These are phyloP conservation scores for Maniola jurtina DNA, from an alignment of 1,140 invertebrate species.

Conservation along the genomic window DNA sequence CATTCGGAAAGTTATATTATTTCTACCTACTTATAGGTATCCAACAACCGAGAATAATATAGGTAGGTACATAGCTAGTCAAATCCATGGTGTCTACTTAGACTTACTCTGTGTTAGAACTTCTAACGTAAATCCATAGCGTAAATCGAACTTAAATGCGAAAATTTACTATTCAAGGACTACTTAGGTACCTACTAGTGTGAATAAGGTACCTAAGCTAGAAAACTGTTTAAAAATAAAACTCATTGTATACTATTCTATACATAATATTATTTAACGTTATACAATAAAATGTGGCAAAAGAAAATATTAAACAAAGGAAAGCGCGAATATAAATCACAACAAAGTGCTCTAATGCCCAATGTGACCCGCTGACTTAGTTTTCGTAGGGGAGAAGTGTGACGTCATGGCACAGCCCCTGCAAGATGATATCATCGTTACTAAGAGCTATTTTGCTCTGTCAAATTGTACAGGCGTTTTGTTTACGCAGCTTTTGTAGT, in stretches of 20 bases:
- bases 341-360: constrained; percentile 17
- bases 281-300: background rate
- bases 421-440: constrained; percentile 57
- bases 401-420: constrained; percentile 46
- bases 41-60: background rate
- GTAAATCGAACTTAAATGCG: too few species aligned
- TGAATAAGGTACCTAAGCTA: too few species aligned
- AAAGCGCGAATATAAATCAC: constrained; percentile 25
- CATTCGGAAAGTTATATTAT: background rate
- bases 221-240: too few species aligned
- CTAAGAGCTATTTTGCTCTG: constrained; percentile 35
- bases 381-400: constrained; percentile 38
- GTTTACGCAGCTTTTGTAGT: background rate
- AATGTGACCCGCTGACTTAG: constrained; percentile 42
- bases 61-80: too few species aligned
- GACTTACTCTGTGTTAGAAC: too few species aligned
- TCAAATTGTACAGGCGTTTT: constrained; percentile 36
- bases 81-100: too few species aligned
- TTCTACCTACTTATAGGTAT: background rate
- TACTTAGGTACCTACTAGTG: too few species aligned
- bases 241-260: too few species aligned
- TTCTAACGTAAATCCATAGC: too few species aligned
- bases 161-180: too few species aligned
- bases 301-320: constrained; percentile 1
- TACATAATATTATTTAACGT: background rate